Conservation (phyloP, 2,888 invertebrate species). For the Eupelmus urozonus region DNA sequence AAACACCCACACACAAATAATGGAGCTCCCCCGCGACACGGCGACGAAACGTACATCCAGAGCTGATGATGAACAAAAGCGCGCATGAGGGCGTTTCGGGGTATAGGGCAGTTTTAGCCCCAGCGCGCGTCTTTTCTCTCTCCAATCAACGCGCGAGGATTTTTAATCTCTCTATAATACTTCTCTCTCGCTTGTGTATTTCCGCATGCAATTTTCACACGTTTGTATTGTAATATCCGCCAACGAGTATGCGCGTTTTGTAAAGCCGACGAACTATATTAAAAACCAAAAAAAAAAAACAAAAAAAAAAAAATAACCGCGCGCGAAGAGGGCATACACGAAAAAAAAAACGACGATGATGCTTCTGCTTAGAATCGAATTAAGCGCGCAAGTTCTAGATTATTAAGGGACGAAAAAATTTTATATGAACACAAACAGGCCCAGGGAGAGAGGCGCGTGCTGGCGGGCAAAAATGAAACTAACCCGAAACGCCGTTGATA, state of each 20-base stretch:
- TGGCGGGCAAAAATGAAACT: no score
- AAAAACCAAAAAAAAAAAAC: conserved; percentile 10
- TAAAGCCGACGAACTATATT: conserved; percentile 10
- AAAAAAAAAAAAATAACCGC: conserved; percentile 20
- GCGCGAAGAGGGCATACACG: neutral
- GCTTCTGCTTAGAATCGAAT: conserved; percentile 27
- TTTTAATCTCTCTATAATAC: conserved; percentile 38
- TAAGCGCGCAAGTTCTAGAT: conserved; percentile 24
- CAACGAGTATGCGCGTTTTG: conserved; percentile 4
- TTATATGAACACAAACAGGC: no score
- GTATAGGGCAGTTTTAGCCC: neutral
- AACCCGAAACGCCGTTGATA: neutral
- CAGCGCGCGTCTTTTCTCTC: neutral
- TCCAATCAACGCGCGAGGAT: conserved; percentile 11
- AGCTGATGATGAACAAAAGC: neutral
- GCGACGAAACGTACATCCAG: conserved; percentile 3
- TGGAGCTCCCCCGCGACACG: conserved; percentile 30
- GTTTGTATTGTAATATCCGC: conserved; percentile 44
- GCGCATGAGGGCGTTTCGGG: conserved; percentile 1
- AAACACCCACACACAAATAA: neutral
- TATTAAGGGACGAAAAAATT: conserved; percentile 36
- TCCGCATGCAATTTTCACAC: conserved; percentile 49
- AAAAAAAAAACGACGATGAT: neutral
- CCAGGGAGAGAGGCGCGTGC: no score
- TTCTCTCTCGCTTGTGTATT: conserved; percentile 39